Conservation (phyloP, 2,797 vertebrate genomes). For the Megaceryle alcyon region DNA sequence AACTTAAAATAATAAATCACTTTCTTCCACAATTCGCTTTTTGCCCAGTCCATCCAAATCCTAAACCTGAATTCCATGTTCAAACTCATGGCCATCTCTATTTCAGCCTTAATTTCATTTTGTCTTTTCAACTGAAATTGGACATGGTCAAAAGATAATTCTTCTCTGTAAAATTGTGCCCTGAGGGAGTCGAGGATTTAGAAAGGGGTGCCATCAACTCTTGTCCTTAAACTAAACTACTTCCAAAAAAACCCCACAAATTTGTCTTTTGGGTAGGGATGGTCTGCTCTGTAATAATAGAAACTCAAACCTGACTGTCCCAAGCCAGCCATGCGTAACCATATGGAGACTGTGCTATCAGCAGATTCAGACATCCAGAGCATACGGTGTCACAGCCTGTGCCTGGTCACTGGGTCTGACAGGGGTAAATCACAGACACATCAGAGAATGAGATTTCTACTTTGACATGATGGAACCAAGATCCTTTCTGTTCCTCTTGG, state of each 20-base stretch:
- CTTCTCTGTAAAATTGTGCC: background rate
- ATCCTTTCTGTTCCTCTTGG: background rate
- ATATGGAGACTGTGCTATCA: background rate
- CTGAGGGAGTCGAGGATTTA: background rate
- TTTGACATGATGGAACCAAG: background rate
- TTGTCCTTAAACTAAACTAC: background rate
- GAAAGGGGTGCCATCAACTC: background rate
- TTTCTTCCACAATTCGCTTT: background rate
- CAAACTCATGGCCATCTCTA: background rate
- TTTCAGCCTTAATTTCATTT: background rate
- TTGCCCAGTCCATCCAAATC: background rate
- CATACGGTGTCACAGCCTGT: background rate
- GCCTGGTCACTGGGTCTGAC: background rate
- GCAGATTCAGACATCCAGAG: background rate
- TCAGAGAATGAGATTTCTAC: background rate
- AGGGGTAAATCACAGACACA: background rate
- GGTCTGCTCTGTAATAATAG: background rate
- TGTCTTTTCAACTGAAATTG: background rate
- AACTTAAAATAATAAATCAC: background rate
- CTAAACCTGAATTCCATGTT: background rate
- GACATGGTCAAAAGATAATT: background rate
- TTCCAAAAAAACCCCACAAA: accelerated
- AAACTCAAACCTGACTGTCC: background rate
- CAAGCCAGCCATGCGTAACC: background rate
- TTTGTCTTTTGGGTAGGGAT: background rate